Base-by-base conservation (phyloP, 2,888 invertebrate species). In the Heliothis peltigera region DNA sequence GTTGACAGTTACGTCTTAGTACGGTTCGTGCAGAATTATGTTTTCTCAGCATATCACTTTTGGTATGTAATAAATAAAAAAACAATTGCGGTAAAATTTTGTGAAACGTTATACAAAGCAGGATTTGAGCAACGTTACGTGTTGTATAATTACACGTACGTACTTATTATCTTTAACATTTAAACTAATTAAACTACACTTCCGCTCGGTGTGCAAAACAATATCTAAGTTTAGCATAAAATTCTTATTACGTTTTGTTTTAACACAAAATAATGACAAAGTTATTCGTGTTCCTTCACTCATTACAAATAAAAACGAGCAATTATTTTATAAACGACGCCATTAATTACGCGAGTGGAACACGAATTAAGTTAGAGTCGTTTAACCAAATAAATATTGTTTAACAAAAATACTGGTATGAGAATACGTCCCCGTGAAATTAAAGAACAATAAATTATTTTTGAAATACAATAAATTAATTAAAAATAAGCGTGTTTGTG, bases 241-340 rank as follows among this genome's bases (percentile, higher is more conserved):
- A 65, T 65, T 68, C 63, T 76, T 69, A 62, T 73, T 69, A 73
- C 57, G 70, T 75, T 75, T 70, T 75, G 65, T 68, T 72, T 46
- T 52, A 68, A 70, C 63, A 75, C 66, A 63, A 67, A 67, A 73
- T 76, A 73, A 81, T 70, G 71, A 81, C 79, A 69, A 65, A 74
- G 62, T 70, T 78, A 79, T 75, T 81, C 66, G 65, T 73, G 81
- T 79, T 71, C 55, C 70, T 71, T 69, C 70, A 64, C 28, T 79
- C 70, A 81, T 76, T 81, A 76, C 64, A 71, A 68, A 74, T 79
- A 74, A 79, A 76, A 81, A 74, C 68, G 68, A 74, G 71, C 68
- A 77, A 81, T 81, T 80, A 80, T 76, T 79, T 71, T 51, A 66
- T 66, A 77, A 79, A 79, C 64, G 69, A 63, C 61, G 69, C 58